Evolutionary conservation across 2,888 invertebrate genomes (phyloP).

Genomic region (Lymantria monacha): DNA sequence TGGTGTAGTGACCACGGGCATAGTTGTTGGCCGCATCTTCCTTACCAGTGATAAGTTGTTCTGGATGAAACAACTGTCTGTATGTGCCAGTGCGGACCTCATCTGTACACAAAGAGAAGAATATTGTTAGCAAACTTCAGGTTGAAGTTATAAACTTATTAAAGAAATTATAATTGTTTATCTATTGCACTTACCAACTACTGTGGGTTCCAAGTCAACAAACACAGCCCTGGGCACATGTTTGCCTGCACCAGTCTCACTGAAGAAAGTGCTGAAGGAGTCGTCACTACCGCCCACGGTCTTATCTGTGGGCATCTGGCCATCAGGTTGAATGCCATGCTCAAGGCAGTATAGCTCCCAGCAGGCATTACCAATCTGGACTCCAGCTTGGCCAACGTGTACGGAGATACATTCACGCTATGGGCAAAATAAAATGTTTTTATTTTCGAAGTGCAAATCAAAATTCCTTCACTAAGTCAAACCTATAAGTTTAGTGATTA

Average conservation of each 20-base stretch:
- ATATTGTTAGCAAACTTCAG: background rate
- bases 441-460: background rate
- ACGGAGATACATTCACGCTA: slow-evolving; percentile 86
- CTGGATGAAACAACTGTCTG: slow-evolving; percentile 98
- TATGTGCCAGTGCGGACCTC: slow-evolving; percentile 97
- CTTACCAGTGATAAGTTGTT: slow-evolving; percentile 97
- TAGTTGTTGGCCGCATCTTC: slow-evolving; percentile 99
- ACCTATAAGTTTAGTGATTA: background rate
- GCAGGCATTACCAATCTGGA: slow-evolving; percentile 95
- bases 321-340: slow-evolving; percentile 96
- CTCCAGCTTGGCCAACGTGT: slow-evolving; percentile 86
- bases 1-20: slow-evolving; percentile 98
- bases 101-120: slow-evolving; percentile 74
- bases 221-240: slow-evolving; percentile 97
- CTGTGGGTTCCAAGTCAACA: slow-evolving; percentile 97
- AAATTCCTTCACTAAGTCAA: too few species aligned
- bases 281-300: slow-evolving; percentile 95
- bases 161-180: background rate
- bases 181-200: slow-evolving; percentile 82
- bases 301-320: slow-evolving; percentile 97
- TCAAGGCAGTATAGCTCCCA: slow-evolving; percentile 94
- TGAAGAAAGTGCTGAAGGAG: slow-evolving; percentile 97
- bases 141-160: background rate
- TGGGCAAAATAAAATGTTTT: slow-evolving; percentile 32
- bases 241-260: slow-evolving; percentile 97